These are phyloP conservation scores for Neostethus bicornis DNA, from an alignment of 2,797 vertebrate species.

Conservation along the genomic window DNA sequence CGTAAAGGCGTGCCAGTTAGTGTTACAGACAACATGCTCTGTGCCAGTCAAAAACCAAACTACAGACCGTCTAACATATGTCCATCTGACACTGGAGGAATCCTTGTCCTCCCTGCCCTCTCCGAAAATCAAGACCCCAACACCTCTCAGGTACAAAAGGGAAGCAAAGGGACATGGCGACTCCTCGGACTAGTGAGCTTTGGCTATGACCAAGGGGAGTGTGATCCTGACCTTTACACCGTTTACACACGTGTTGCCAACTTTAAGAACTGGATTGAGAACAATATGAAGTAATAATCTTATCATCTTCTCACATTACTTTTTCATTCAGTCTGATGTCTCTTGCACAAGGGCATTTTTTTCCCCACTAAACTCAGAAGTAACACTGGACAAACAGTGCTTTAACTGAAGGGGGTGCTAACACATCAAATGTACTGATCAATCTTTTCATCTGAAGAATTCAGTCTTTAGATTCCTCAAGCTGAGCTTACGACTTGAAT, in stretches of 20 bases:
- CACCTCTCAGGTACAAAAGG: constrained; percentile 48
- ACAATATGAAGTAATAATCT: constrained; percentile 86
- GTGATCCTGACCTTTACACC: constrained; percentile 89
- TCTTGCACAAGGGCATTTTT: constrained; percentile 49
- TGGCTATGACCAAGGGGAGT: constrained; percentile 91
- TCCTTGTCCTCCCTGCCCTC: constrained; percentile 83
- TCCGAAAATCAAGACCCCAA: constrained; percentile 47
- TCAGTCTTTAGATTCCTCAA: constrained; percentile 50
- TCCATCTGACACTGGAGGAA: constrained; percentile 93
- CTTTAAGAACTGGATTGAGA: constrained; percentile 96
- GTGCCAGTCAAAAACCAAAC: constrained; percentile 82
- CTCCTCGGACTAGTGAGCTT: constrained; percentile 96
- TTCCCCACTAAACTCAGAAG: constrained; percentile 49
- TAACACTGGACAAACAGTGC: constrained; percentile 77
- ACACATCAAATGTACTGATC: constrained; percentile 51
- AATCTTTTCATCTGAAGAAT: constrained; percentile 33
- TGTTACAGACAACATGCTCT: constrained; percentile 96
- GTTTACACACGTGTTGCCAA: constrained; percentile 89
- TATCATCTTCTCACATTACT: constrained; percentile 2
- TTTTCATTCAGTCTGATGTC: constrained; percentile 7
- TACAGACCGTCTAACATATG: constrained; percentile 88
- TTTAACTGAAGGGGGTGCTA: constrained; percentile 65
- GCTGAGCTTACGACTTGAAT: constrained; percentile 67
- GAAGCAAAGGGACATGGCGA: constrained; percentile 81
- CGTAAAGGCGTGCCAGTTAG: constrained; percentile 88